phyloP scores from a whole-genome alignment of 1,140 invertebrate species.

The Drosophila arawakana region DNA sequence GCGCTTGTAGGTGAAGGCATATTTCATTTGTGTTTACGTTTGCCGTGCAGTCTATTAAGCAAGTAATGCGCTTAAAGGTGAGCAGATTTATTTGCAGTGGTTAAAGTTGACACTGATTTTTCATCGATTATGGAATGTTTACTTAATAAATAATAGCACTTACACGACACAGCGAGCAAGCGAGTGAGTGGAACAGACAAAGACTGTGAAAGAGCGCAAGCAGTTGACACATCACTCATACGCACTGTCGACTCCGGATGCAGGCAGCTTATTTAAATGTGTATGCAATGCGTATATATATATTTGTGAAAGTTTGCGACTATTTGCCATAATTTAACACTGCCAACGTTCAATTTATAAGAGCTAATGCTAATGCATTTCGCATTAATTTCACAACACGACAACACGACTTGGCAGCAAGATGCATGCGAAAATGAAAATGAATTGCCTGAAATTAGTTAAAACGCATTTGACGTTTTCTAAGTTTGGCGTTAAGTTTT shows the following conservation, averaged over 20 bases:
- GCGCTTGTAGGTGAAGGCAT: conserved; percentile 27
- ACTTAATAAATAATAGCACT: conserved; percentile 56
- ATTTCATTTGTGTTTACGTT: conserved; percentile 52
- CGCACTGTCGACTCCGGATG: conserved; percentile 42
- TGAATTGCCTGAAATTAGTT: conserved; percentile 80
- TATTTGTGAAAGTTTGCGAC: neutral
- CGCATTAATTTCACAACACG: conserved; percentile 64
- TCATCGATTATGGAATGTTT: conserved; percentile 38
- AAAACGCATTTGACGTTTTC: conserved; percentile 75
- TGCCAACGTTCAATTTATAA: conserved; percentile 51
- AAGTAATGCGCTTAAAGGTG: conserved; percentile 69
- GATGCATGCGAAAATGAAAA: conserved; percentile 72
- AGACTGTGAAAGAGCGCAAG: conserved; percentile 3
- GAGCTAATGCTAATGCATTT: conserved; percentile 74
- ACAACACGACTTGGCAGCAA: conserved; percentile 44
- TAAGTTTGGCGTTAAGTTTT: conserved; percentile 55
- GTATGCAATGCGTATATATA: conserved; percentile 1
- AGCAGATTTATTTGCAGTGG: conserved; percentile 56
- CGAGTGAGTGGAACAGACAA: conserved; percentile 10
- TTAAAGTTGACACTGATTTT: conserved; percentile 52
- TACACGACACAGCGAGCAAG: conserved; percentile 12
- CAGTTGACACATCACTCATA: conserved; percentile 43
- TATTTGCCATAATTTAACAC: conserved; percentile 36
- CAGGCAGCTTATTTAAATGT: conserved; percentile 10
- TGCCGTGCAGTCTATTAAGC: conserved; percentile 56